Evolutionary conservation across 2,797 vertebrate species (phyloP).

Genomic region (Ceryle rudis): DNA sequence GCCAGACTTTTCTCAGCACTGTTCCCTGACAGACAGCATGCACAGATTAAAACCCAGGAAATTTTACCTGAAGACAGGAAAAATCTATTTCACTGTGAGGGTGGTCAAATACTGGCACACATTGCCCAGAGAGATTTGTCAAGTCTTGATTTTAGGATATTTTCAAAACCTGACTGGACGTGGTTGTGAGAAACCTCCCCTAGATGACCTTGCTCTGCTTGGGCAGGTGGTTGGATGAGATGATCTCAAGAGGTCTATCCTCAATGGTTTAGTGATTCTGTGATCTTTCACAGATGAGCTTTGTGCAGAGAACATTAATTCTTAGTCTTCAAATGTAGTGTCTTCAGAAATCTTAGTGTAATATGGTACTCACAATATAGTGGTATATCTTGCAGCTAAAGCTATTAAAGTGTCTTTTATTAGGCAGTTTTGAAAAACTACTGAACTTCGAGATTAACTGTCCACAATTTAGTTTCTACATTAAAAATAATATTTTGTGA

Average conservation of each 20-base stretch:
- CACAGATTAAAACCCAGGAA: background rate
- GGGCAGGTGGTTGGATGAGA: background rate
- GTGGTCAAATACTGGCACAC: background rate
- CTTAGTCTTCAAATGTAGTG: background rate
- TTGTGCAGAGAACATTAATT: background rate
- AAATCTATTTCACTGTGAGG: background rate
- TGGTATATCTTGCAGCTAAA: background rate
- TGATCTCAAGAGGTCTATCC: background rate
- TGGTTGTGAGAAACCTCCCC: background rate
- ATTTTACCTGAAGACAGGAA: background rate
- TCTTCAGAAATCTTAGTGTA: background rate
- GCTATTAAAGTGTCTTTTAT: background rate
- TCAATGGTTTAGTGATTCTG: background rate
- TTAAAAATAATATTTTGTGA: background rate
- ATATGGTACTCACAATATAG: background rate
- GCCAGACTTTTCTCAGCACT: background rate
- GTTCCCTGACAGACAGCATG: accelerated
- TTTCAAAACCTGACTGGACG: background rate
- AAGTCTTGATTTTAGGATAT: background rate
- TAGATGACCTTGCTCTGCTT: background rate
- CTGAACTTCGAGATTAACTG: background rate
- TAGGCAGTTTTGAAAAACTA: background rate
- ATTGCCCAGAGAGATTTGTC: background rate
- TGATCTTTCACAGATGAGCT: background rate
- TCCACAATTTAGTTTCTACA: background rate